phyloP scores from a whole-genome alignment of 1,140 invertebrate genomes.

The Aphidius gifuensis region DNA sequence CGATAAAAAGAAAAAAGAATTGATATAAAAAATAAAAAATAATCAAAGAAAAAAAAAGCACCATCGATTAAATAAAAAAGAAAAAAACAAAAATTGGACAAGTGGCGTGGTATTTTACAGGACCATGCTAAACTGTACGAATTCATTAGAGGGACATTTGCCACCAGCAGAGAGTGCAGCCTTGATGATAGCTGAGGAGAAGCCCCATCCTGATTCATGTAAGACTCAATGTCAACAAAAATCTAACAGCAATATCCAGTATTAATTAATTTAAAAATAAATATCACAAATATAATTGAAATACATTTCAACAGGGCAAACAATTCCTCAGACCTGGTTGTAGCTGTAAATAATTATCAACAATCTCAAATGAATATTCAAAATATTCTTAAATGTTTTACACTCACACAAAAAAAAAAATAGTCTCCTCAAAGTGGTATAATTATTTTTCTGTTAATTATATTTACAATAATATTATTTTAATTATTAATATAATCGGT shows the following conservation, averaged over 20 bases:
- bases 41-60: constrained; percentile 11
- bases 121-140: constrained; percentile 84
- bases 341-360: constrained; percentile 25
- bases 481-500: too few species aligned
- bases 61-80: constrained; percentile 27
- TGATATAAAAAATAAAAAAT: constrained; percentile 5
- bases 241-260: constrained; percentile 29
- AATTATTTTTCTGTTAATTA: too few species aligned
- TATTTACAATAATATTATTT: too few species aligned
- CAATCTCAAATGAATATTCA: not conserved
- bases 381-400: too few species aligned
- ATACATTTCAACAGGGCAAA: constrained; percentile 27
- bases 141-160: constrained; percentile 74
- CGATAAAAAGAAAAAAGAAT: constrained; percentile 21
- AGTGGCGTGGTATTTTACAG: constrained; percentile 66
- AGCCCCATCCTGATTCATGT: constrained; percentile 78
- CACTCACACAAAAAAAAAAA: too few species aligned
- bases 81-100: constrained; percentile 38
- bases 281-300: constrained; percentile 18
- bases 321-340: constrained; percentile 34
- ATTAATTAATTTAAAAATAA: constrained; percentile 34
- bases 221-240: constrained; percentile 52
- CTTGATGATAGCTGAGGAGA: constrained; percentile 74
- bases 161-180: constrained; percentile 71
- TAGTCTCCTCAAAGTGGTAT: too few species aligned